phyloP scores from a whole-genome alignment of 1,140 invertebrate genomes.

The Planococcus citri region DNA sequence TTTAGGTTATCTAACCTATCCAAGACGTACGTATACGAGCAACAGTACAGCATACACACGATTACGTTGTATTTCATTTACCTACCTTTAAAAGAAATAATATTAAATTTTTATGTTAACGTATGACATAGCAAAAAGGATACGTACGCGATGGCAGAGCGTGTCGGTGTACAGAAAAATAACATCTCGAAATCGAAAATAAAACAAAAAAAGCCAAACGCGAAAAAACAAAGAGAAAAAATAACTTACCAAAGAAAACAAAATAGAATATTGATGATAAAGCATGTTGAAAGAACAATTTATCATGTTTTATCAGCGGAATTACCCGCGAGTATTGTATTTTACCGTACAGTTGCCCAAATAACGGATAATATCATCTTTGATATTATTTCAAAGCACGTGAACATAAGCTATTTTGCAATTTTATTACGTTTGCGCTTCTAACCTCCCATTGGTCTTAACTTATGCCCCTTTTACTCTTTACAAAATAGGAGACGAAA shows the following conservation, averaged over 20 bases:
- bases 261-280: constrained; percentile 19
- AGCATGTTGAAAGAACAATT: constrained; percentile 18
- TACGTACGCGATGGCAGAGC: too few relatives aligned
- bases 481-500: not conserved
- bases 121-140: not conserved
- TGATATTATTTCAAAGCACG: constrained; percentile 18
- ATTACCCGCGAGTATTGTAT: constrained; percentile 19
- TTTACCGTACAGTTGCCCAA: constrained; percentile 8
- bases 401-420: constrained; percentile 20
- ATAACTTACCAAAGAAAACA: constrained; percentile 13
- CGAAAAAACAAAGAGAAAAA: too few relatives aligned
- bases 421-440: constrained; percentile 19
- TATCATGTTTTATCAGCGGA: constrained; percentile 16
- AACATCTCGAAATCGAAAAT: too few relatives aligned
- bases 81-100: not conserved
- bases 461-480: constrained; percentile 19
- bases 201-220: too few relatives aligned
- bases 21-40: too few relatives aligned
- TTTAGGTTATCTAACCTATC: too few relatives aligned
- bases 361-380: constrained; percentile 5
- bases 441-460: constrained; percentile 16
- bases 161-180: too few relatives aligned
- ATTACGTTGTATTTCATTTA: too few relatives aligned
- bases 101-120: constrained; percentile 13
- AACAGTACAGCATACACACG: too few relatives aligned